Base-by-base conservation (phyloP, 1,140 invertebrate genomes). In the Aethina tumida region DNA sequence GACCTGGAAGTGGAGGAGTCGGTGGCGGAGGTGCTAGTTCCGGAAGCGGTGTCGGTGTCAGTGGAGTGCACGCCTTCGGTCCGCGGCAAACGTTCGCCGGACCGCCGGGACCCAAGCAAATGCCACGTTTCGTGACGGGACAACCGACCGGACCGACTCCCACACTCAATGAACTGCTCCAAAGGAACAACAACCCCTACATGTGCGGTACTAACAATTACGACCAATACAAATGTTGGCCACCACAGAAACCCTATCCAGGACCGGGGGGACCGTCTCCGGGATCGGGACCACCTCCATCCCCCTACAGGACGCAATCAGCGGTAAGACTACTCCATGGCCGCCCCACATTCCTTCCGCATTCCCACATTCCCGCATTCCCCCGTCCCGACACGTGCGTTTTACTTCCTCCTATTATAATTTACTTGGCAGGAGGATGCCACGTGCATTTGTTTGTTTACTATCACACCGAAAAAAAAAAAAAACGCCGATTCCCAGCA, bases 121-220 rank as follows among this genome's bases (percentile, higher is more conserved):
- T 51, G 41, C 50, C 50, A 6, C 66, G 73, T 31, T 73, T 74
- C 44, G 67, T 79, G 41, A 72, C 75, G 30, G 76, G 77, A 39
- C 84, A 86, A 59, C 80, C 82, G 34, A 77, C 81, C 40, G 84
- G 88, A 29, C 88, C 87, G 10, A 93, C 89, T 26, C 89, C 90
- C 28, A 93, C 89, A 17, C 68, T 93, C 37, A 93, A 93, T 64
- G 88, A 90, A 53, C 66, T 93, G 35, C 38, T 62, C 18, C 57
- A 60, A 47, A 62, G 56, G 35, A 48, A 50, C 22, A 59, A 57
- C 36, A n/a, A n/a, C 47, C 57, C 17, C 47, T 58, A 41, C 50
- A 47, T 13, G 50, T 53, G 38, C 54, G 60, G 16, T 60, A 59
- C 38, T 53, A 60, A 59, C 41, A 59, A 45, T 45, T 62, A 60